Percentiles rank a stretch among this genome's conserved stretches.
These are phyloP conservation scores for Cantharis flavilabris DNA, from an alignment of 2,888 invertebrate species.

Conservation along the genomic window DNA sequence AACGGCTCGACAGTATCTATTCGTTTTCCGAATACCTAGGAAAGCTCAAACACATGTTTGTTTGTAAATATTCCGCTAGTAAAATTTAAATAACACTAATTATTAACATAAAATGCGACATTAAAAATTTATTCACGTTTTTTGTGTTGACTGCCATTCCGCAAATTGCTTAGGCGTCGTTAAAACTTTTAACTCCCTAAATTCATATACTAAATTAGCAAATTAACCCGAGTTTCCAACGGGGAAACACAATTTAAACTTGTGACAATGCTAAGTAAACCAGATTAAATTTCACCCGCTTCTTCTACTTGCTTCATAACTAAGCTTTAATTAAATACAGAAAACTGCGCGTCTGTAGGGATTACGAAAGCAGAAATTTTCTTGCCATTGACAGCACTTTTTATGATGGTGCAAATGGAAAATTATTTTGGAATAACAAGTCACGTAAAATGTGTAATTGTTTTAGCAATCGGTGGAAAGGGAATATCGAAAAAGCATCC, in stretches of 20 bases:
- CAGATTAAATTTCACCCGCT: conserved; percentile 52
- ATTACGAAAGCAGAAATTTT: conserved; percentile 30
- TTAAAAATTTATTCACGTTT: conserved; percentile 9
- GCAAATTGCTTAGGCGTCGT: conserved; percentile 19
- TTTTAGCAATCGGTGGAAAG: not conserved
- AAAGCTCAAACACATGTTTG: not conserved
- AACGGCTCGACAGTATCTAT: not conserved
- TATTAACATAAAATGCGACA: not conserved
- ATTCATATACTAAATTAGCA: conserved; percentile 46
- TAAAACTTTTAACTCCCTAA: conserved; percentile 25
- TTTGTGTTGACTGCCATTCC: conserved; percentile 15
- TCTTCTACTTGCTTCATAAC: conserved; percentile 40
- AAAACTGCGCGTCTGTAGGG: conserved; percentile 37
- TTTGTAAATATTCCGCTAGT: not conserved
- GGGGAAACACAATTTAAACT: conserved; percentile 47
- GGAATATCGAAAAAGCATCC: not conserved
- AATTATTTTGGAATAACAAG: not conserved
- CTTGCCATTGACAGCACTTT: conserved; percentile 11
- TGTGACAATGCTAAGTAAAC: conserved; percentile 53
- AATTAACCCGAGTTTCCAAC: conserved; percentile 39
- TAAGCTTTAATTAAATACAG: conserved; percentile 46
- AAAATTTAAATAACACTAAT: not conserved
- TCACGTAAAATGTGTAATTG: not conserved
- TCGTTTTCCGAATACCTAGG: not conserved
- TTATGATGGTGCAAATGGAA: not conserved